Evolutionary conservation across 2,888 invertebrate genomes (phyloP).

Genomic region (Sphaerophoria rueppellii): DNA sequence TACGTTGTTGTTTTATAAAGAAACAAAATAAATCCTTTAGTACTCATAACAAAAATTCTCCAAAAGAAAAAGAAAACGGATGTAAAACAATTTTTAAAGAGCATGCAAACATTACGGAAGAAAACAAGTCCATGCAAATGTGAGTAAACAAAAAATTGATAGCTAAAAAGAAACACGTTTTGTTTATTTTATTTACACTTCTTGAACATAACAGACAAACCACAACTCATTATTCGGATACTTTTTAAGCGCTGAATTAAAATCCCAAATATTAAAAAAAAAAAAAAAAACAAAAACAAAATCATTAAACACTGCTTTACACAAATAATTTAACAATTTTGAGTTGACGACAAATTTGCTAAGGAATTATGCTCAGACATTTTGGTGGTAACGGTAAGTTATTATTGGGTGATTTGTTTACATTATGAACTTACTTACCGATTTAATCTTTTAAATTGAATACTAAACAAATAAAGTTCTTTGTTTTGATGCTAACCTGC

Average conservation of each 20-base stretch:
- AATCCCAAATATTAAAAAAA: constrained; percentile 47
- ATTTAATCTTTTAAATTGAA: not conserved
- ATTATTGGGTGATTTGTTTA: constrained; percentile 6
- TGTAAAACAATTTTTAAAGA: constrained; percentile 79
- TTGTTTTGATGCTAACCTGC: not conserved
- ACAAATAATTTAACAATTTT: constrained; percentile 21
- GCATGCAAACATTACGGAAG: constrained; percentile 95
- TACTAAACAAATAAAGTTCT: not conserved
- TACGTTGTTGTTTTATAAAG: not conserved
- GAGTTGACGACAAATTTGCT: constrained; percentile 8
- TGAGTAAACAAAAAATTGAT: constrained; percentile 84
- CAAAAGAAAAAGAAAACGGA: constrained; percentile 75
- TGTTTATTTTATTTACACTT: constrained; percentile 33
- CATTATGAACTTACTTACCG: not conserved
- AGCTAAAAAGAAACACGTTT: constrained; percentile 54
- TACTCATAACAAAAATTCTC: constrained; percentile 29
- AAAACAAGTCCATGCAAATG: constrained; percentile 97
- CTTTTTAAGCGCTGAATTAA: not conserved
- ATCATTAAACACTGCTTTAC: not conserved
- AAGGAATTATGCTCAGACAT: constrained; percentile 52
- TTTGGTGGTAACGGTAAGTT: constrained; percentile 65
- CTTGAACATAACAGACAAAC: not conserved
- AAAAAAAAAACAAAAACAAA: constrained; percentile 26
- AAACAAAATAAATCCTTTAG: constrained; percentile 38
- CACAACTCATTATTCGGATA: not conserved